Evolutionary conservation across 1,140 invertebrate species (phyloP).

Genomic region (Diorhabda sublineata): DNA sequence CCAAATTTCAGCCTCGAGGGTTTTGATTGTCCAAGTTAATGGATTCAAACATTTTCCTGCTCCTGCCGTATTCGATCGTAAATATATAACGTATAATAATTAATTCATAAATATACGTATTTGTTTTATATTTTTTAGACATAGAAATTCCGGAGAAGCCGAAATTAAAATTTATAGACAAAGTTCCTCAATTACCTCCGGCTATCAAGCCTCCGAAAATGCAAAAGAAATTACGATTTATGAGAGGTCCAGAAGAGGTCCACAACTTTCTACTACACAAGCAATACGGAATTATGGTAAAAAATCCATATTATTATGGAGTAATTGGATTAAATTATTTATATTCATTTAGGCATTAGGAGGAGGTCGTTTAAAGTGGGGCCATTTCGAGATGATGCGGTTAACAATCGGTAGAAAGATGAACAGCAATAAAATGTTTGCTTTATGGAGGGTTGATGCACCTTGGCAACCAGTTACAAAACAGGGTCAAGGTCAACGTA

Average conservation of each 20-base stretch:
- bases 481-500: constrained; percentile 83
- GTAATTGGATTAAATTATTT: background rate
- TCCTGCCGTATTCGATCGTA: constrained; percentile 59
- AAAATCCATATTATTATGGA: background rate
- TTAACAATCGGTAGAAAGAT: constrained; percentile 70
- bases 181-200: constrained; percentile 65
- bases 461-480: constrained; percentile 94
- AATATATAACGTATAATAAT: constrained; percentile 26
- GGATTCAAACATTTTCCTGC: constrained; percentile 62
- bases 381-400: constrained; percentile 88
- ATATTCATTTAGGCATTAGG: constrained; percentile 61
- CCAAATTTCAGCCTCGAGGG: constrained; percentile 24
- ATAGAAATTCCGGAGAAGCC: constrained; percentile 68
- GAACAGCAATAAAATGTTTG: constrained; percentile 79
- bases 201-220: constrained; percentile 72
- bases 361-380: constrained; percentile 74
- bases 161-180: constrained; percentile 65
- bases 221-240: constrained; percentile 72
- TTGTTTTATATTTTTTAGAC: constrained; percentile 51
- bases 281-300: constrained; percentile 87
- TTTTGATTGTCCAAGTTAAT: constrained; percentile 41
- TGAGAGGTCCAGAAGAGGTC: constrained; percentile 83
- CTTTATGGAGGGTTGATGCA: constrained; percentile 89
- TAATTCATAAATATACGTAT: background rate
- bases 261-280: constrained; percentile 82